Evolutionary conservation across 2,113 vertebrate genomes (phyloP).

Genomic region (Siphamia tubifer): DNA sequence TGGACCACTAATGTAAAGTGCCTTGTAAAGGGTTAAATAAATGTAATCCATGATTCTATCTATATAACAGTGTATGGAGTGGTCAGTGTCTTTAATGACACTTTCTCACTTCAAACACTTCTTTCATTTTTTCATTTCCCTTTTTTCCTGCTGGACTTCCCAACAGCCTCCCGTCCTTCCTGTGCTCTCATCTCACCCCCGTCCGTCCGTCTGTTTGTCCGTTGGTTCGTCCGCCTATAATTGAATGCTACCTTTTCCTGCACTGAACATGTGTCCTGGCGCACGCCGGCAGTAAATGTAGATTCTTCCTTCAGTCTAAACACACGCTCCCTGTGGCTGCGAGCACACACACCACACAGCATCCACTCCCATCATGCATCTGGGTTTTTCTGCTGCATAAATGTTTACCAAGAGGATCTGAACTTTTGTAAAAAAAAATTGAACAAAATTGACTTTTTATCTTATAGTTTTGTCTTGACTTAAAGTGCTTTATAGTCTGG

Average conservation of each 20-base stretch:
- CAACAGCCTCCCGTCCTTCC: background rate
- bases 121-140: slow-evolving; percentile 32
- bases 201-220: background rate
- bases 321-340: slow-evolving; percentile 21
- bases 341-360: background rate
- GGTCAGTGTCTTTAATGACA: too few species aligned
- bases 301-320: slow-evolving; percentile 46
- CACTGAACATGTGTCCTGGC: slow-evolving; percentile 37
- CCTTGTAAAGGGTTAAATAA: too few species aligned
- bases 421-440: too few species aligned
- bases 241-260: background rate
- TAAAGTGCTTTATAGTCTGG: too few species aligned
- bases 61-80: too few species aligned
- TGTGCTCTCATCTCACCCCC: background rate
- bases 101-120: too few species aligned
- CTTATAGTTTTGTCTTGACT: too few species aligned
- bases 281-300: slow-evolving; percentile 15
- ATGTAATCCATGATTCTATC: too few species aligned
- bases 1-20: too few species aligned
- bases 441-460: too few species aligned
- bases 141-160: background rate
- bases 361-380: background rate
- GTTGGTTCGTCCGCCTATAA: too few species aligned
- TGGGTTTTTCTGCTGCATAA: slow-evolving; percentile 10
- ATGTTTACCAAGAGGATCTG: slow-evolving; percentile 45